phyloP scores from a whole-genome alignment of 2,888 invertebrate species.

The Tryphoninae sp. region DNA sequence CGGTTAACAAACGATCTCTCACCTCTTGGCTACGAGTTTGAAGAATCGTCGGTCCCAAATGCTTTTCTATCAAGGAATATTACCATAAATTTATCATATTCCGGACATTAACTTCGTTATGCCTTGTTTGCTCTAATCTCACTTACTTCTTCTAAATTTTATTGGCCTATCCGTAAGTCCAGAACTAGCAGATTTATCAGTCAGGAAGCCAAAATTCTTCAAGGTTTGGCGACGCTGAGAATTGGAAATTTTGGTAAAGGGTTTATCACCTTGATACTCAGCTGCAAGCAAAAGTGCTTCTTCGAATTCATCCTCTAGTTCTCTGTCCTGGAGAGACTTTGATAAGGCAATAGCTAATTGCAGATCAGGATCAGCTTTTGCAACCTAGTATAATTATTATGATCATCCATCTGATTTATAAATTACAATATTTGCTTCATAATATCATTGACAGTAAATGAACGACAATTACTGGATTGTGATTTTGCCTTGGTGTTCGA shows the following conservation, averaged over 20 bases:
- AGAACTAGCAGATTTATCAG: conserved; percentile 66
- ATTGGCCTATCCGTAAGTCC: conserved; percentile 37
- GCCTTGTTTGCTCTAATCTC: background rate
- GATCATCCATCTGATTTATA: conserved; percentile 3
- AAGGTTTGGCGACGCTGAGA: conserved; percentile 69
- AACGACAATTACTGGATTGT: conserved; percentile 54
- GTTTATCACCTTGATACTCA: conserved; percentile 65
- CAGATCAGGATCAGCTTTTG: conserved; percentile 76
- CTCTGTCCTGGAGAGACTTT: conserved; percentile 80
- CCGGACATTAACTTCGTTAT: background rate
- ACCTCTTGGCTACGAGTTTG: conserved; percentile 78
- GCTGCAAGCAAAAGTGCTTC: conserved; percentile 75
- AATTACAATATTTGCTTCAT: conserved; percentile 7
- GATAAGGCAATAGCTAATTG: conserved; percentile 81
- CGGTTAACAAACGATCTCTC: conserved; percentile 79
- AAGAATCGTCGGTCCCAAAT: conserved; percentile 73
- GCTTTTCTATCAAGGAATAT: conserved; percentile 68
- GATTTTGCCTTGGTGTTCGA: conserved; percentile 59
- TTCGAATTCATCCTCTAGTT: conserved; percentile 74
- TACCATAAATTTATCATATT: conserved; percentile 8
- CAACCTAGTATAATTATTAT: conserved; percentile 63
- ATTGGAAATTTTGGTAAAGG: conserved; percentile 63
- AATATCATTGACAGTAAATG: too few relatives aligned
- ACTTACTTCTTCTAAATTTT: conserved; percentile 69
- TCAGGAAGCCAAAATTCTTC: conserved; percentile 77